phyloP scores from a whole-genome alignment of 2,888 invertebrate genomes.

The Elaeidobius kamerunicus region DNA sequence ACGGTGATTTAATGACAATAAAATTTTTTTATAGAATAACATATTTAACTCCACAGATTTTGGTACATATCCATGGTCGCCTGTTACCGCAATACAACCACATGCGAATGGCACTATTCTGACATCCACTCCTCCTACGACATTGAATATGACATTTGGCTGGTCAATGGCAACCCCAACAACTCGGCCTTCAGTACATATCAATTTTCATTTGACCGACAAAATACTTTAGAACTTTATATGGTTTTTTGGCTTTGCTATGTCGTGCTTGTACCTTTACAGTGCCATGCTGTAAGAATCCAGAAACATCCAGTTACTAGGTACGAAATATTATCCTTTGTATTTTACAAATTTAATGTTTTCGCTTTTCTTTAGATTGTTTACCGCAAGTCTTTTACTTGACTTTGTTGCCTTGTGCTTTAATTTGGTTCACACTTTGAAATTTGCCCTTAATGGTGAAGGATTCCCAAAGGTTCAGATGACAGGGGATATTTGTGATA shows the following conservation, averaged over 20 bases:
- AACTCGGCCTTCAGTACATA: conserved; percentile 83
- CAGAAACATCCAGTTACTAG: conserved; percentile 91
- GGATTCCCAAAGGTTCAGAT: conserved; percentile 80
- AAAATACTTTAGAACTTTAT: conserved; percentile 85
- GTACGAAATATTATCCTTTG: conserved; percentile 16
- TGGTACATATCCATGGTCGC: conserved; percentile 96
- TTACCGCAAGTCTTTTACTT: conserved; percentile 81
- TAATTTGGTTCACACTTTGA: conserved; percentile 84
- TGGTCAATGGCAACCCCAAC: conserved; percentile 95
- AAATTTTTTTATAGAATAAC: too few relatives aligned
- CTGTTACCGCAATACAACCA: conserved; percentile 77
- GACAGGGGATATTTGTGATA: conserved; percentile 89
- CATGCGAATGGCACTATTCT: conserved; percentile 83
- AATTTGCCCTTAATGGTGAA: conserved; percentile 87
- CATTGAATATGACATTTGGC: conserved; percentile 87
- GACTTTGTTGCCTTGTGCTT: conserved; percentile 84
- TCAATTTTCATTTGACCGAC: conserved; percentile 95
- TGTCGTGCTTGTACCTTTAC: conserved; percentile 78
- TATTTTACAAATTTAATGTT: too few relatives aligned
- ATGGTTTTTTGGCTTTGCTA: conserved; percentile 84
- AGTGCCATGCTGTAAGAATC: conserved; percentile 84
- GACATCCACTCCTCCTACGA: conserved; percentile 50
- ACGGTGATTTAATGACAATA: too few relatives aligned
- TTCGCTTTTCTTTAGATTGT: conserved; percentile 53
- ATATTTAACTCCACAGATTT: conserved; percentile 70